A percentile compares a stretch with the other conserved stretches of the same genome.
These are phyloP conservation scores for Phalanger gymnotis DNA, from an alignment of 2,797 vertebrate species.

Conservation along the genomic window DNA sequence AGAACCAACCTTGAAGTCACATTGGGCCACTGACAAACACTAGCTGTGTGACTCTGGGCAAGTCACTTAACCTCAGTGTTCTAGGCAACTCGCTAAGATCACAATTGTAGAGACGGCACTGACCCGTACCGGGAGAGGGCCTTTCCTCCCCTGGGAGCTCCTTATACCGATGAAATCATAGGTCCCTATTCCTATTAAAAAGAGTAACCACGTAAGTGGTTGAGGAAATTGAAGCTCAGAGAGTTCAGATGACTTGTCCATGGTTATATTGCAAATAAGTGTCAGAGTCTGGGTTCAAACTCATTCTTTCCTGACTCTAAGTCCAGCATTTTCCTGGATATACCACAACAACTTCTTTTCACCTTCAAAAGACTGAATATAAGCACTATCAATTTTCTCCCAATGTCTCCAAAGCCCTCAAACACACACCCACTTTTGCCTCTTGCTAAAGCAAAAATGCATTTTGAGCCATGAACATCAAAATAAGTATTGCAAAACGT, in stretches of 20 bases:
- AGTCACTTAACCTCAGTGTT: too few species aligned
- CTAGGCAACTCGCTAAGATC: neutral
- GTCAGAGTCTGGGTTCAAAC: neutral
- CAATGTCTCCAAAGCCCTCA: neutral
- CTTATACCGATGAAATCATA: neutral
- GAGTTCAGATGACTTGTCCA: neutral
- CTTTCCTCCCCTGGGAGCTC: neutral
- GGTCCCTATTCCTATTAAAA: neutral
- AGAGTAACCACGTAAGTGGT: neutral
- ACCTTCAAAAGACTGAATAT: neutral
- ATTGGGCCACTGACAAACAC: neutral
- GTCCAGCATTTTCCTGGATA: neutral
- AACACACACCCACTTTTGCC: neutral
- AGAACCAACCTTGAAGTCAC: neutral
- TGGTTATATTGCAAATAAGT: neutral
- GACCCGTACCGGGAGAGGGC: neutral
- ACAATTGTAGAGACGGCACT: neutral
- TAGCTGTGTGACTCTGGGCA: too few species aligned
- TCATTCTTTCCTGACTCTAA: neutral
- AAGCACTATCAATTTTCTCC: neutral
- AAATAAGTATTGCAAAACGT: neutral
- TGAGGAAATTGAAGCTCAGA: neutral
- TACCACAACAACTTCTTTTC: neutral
- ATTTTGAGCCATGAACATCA: neutral
- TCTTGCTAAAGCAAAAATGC: neutral